These are phyloP conservation scores for Mola mola DNA, from an alignment of 2,113 vertebrate species.

Conservation along the genomic window DNA sequence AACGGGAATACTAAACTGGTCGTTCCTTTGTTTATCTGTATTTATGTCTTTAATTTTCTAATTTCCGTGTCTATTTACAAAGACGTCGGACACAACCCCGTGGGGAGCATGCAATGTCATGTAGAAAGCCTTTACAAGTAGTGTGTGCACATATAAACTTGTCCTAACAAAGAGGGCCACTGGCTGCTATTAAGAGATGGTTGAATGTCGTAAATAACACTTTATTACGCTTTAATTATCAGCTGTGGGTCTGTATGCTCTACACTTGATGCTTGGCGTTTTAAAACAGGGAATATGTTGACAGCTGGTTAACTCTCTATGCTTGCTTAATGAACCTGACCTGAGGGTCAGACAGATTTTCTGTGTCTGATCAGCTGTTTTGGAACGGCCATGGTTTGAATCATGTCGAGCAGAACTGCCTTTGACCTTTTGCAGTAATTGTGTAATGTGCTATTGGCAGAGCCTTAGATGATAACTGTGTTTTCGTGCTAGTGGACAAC, in stretches of 20 bases:
- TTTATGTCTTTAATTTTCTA: conserved; percentile 15
- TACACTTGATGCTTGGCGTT: neutral
- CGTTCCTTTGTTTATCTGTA: no score
- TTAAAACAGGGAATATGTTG: conserved; percentile 25
- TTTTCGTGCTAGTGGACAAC: conserved; percentile 3
- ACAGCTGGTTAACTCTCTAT: conserved; percentile 42
- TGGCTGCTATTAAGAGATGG: neutral
- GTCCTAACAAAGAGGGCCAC: neutral
- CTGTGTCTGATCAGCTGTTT: conserved; percentile 33
- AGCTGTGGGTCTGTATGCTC: neutral
- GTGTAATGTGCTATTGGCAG: conserved; percentile 20
- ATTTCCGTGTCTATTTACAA: conserved; percentile 23
- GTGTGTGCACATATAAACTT: conserved; percentile 35
- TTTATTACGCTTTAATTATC: conserved; percentile 1
- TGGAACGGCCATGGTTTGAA: conserved; percentile 17
- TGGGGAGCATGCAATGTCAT: conserved; percentile 39
- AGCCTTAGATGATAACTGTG: neutral
- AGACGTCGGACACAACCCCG: conserved; percentile 11
- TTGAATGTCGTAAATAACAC: conserved; percentile 16
- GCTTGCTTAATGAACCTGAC: conserved; percentile 38
- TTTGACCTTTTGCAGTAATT: conserved; percentile 40
- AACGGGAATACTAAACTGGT: no score
- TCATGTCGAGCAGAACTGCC: conserved; percentile 27
- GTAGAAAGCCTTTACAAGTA: conserved; percentile 53
- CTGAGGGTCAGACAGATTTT: conserved; percentile 51